Base-by-base conservation (phyloP, 2,888 invertebrate genomes). In the Aphelenchoides bicaudatus region DNA sequence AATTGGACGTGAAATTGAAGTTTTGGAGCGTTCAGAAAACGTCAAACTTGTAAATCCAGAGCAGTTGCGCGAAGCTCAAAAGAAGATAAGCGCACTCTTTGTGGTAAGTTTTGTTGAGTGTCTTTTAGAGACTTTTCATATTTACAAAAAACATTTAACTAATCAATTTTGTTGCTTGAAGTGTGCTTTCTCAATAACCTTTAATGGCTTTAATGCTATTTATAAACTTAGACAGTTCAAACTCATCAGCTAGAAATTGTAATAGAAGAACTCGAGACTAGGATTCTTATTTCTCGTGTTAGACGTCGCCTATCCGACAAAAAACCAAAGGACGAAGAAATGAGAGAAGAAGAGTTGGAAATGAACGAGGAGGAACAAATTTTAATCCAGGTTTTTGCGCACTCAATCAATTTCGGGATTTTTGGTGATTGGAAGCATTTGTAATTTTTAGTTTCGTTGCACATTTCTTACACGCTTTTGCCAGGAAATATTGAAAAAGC, bases 211-310 rank as follows among this genome's bases (percentile, higher is more conserved):
- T 51, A 10, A n/a, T 27, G 39, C 39, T 29, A n/a, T 3, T 37
- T 37, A 37, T 10, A 47, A 21, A 6, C 59, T 53, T 61, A 62
- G 62, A 39, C 63, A 13, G 56, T 62, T n/a, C 62, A 65, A 28
- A 64, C 64, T 2, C 55, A 49, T 4, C 31, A 47, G 13, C 23
- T 62, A 25, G 62, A 62, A 34, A 31, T 62, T 10, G 21, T 16
- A 16, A 50, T 62, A n/a, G 62, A 62, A 13, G 57, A 59, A 29
- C 55, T 62, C 19, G 62, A 62, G 34, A 62, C 62, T 6, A 13
- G 28, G n/a, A 39, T 48, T 8, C 5, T 54, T 53, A 56, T 58
- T 2, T 19, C 29, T 34, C 34, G 52, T 19, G 37, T 51, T 8
- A 21, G 37, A n/a, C 31, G 37, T 10, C 2, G 25, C 21, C 43